Percentiles rank a stretch among this genome's conserved stretches.
Evolutionary conservation across 2,797 vertebrate species (phyloP).

Genomic region (Sebastes oblongus): DNA sequence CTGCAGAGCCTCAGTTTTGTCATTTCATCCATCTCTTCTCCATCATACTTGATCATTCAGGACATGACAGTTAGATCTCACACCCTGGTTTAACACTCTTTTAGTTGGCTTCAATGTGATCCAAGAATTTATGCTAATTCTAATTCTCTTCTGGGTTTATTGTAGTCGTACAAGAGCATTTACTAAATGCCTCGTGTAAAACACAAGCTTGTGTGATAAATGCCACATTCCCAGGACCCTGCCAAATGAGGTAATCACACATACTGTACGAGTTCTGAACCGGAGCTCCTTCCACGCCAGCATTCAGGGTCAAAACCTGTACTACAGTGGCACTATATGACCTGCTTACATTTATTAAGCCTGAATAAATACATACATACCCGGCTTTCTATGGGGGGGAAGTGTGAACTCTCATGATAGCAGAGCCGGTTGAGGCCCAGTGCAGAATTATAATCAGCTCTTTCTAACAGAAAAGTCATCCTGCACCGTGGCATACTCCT

Average conservation of each 20-base stretch:
- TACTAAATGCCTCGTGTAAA: slow-evolving; percentile 20
- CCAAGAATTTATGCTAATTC: slow-evolving; percentile 30
- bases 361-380: slow-evolving; percentile 21
- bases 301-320: slow-evolving; percentile 14
- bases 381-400: slow-evolving; percentile 25
- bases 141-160: not conserved
- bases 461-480: slow-evolving; percentile 78
- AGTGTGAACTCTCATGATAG: slow-evolving; percentile 45
- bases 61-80: not conserved
- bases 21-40: not conserved
- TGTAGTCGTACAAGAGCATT: not conserved
- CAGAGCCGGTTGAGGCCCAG: slow-evolving; percentile 64
- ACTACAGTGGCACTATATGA: not conserved
- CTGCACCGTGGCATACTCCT: slow-evolving; percentile 74
- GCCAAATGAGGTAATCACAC: slow-evolving; percentile 25
- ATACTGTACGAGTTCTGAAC: not conserved
- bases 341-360: slow-evolving; percentile 25
- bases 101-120: not conserved
- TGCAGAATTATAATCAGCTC: slow-evolving; percentile 81
- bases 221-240: slow-evolving; percentile 15
- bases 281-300: slow-evolving; percentile 1
- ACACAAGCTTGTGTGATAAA: slow-evolving; percentile 17
- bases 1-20: not conserved
- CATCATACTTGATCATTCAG: not conserved
- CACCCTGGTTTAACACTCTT: not conserved